phyloP scores from a whole-genome alignment of 2,888 invertebrate genomes.

The Agrotis ipsilon region DNA sequence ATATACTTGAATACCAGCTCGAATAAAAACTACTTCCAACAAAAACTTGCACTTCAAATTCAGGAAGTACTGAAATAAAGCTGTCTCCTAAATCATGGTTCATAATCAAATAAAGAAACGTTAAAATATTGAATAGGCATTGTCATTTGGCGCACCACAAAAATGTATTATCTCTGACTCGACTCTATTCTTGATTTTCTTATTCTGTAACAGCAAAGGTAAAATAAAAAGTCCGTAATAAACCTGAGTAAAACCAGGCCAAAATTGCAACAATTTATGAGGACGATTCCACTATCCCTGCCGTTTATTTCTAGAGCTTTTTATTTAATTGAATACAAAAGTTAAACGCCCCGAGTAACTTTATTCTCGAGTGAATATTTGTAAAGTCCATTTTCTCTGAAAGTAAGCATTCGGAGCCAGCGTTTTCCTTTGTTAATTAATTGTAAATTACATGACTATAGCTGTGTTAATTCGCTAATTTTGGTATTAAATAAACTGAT shows the following conservation, averaged over 20 bases:
- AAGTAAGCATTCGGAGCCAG: conserved; percentile 85
- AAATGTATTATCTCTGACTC: conserved; percentile 36
- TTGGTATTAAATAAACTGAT: conserved; percentile 74
- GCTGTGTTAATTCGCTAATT: conserved; percentile 87
- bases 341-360: conserved; percentile 86
- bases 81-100: conserved; percentile 29
- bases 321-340: conserved; percentile 90
- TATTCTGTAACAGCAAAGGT: conserved; percentile 44
- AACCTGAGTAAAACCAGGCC: conserved; percentile 75
- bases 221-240: conserved; percentile 56
- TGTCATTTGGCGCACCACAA: conserved; percentile 30
- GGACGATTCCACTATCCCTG: conserved; percentile 75
- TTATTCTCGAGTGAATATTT: conserved; percentile 85
- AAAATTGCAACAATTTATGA: conserved; percentile 77
- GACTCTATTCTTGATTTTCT: conserved; percentile 44
- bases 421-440: conserved; percentile 89
- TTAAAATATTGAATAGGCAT: conserved; percentile 51
- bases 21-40: conserved; percentile 40
- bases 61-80: conserved; percentile 23
- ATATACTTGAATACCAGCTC: conserved; percentile 30
- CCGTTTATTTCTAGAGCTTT: conserved; percentile 85
- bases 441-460: conserved; percentile 89
- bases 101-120: conserved; percentile 33
- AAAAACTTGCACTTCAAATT: conserved; percentile 19
- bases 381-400: conserved; percentile 86